These are phyloP conservation scores for Dichetophora obliterata DNA, from an alignment of 2,888 invertebrate species.

Conservation along the genomic window DNA sequence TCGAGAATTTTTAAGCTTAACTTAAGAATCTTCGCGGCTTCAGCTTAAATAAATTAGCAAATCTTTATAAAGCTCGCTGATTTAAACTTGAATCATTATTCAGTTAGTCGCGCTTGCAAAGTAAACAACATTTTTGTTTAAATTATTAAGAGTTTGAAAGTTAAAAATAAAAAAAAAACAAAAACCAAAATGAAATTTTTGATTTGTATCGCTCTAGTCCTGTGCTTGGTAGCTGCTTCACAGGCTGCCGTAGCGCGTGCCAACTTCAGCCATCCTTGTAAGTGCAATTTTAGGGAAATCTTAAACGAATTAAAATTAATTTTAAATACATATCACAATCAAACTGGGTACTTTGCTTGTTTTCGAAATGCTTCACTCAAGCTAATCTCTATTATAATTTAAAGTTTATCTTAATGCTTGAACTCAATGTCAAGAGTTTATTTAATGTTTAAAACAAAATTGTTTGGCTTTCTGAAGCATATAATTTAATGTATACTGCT, in stretches of 20 bases:
- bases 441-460: too few species aligned
- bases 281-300: constrained; percentile 47
- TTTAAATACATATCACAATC: too few species aligned
- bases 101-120: not conserved
- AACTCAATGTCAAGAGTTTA: not conserved
- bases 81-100: not conserved
- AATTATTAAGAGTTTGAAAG: not conserved
- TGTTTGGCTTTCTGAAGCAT: not conserved
- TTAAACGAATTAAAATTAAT: too few species aligned
- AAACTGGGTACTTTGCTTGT: not conserved
- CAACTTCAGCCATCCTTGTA: constrained; percentile 55
- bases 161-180: not conserved
- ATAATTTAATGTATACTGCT: not conserved
- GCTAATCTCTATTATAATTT: too few species aligned
- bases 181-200: constrained; percentile 19
- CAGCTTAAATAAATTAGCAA: constrained; percentile 11
- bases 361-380: too few species aligned
- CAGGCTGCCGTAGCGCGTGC: constrained; percentile 57
- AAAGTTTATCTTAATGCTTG: not conserved
- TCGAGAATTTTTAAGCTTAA: not conserved
- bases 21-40: too few species aligned
- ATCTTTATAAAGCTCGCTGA: constrained; percentile 27
- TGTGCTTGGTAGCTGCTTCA: constrained; percentile 41
- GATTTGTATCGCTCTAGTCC: constrained; percentile 23
- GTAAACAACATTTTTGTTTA: constrained; percentile 1